phyloP scores from a whole-genome alignment of 2,113 vertebrate genomes.

The Choloepus hoffmanni region DNA sequence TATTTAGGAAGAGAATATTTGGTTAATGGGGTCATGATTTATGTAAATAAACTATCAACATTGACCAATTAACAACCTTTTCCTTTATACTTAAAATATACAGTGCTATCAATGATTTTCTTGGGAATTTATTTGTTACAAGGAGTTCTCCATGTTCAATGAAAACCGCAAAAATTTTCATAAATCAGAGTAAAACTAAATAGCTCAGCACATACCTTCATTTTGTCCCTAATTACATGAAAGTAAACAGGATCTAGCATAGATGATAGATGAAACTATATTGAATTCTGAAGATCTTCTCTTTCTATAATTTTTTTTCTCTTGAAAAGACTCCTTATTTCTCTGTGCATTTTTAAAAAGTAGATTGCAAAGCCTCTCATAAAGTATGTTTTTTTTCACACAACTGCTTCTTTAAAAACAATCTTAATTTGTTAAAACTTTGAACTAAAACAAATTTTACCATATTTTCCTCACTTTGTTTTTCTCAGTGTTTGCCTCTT shows the following conservation, averaged over 20 bases:
- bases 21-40: slow-evolving; percentile 76
- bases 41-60: slow-evolving; percentile 74
- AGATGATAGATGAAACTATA: neutral
- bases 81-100: slow-evolving; percentile 33
- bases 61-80: slow-evolving; percentile 61
- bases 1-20: slow-evolving; percentile 70
- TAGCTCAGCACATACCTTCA: neutral
- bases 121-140: neutral
- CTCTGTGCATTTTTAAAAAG: neutral
- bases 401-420: neutral
- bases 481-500: neutral
- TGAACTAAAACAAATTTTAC: neutral
- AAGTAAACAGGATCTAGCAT: neutral
- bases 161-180: neutral
- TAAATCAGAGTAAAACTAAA: neutral
- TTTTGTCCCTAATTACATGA: neutral
- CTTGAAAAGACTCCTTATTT: neutral
- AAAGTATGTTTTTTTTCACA: neutral
- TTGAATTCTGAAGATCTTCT: neutral
- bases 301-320: neutral
- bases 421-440: neutral
- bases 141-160: neutral
- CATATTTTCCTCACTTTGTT: neutral
- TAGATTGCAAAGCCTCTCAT: neutral
- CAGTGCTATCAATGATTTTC: slow-evolving; percentile 63